Base-by-base conservation (phyloP, 2,888 invertebrate species). In the Petrophora chlorosata region DNA sequence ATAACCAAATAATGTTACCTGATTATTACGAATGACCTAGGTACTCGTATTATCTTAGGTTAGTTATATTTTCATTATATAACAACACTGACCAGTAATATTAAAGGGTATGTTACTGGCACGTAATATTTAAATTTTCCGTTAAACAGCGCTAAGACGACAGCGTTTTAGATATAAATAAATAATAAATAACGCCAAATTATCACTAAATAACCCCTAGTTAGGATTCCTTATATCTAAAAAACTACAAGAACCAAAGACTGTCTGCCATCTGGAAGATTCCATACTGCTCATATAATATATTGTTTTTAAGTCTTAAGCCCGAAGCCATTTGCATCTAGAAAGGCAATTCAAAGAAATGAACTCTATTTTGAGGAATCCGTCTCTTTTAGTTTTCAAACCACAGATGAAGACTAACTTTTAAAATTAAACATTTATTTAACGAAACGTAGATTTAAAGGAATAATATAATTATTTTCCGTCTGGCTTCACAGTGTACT, bases 251-350 rank as follows among this genome's bases (percentile, higher is more conserved):
- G 5, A 7, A 5, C 19, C 19, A 19, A 19, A 19, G 19, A n/a
- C 19, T 5, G 7, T 19, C 19, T 5, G 7, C 4, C 5, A 4
- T 17, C 17, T 5, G 5, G 3, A 22, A 22, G 33, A 7, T 12
- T 30, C 26, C 26, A 34, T 32, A 45, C 35, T 36, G 19, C 25
- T n/a, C n/a, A n/a, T n/a, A n/a, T n/a, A 22, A 8, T 5, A 3
- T 4, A 22, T 22, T 22, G 8, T 22, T 22, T 46, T 15, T 42
- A 34, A 57, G 46, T 56, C 44, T 53, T 29, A 49, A 59, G 42
- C 57, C 43, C 56, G 51, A 61, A 61, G 50, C 49, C 52, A 73
- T 76, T 73, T 71, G 60, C 70, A 71, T 70, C 48, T 65, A 60
- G 54, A 65, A 59, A 55, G 57, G 53, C 64, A 62, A 70, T 69